Conservation (phyloP, 2,888 invertebrate genomes). For the Mythimna loreyi region DNA sequence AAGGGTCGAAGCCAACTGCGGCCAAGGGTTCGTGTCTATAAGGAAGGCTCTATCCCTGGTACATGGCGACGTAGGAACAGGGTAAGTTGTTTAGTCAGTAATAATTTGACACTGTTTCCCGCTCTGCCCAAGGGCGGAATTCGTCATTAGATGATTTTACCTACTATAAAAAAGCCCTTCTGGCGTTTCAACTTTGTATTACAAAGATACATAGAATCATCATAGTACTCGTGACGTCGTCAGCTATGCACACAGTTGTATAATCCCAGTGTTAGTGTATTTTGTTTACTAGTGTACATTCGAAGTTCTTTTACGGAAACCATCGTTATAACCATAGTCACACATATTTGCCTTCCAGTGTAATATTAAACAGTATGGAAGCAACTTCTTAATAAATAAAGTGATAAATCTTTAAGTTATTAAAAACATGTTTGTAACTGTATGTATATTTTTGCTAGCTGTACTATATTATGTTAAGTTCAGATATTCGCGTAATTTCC, state of each 20-base stretch:
- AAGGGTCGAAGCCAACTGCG: too few relatives aligned
- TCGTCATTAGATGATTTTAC: too few relatives aligned
- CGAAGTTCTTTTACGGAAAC: constrained; percentile 33
- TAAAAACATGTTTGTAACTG: constrained; percentile 73
- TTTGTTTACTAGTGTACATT: constrained; percentile 14
- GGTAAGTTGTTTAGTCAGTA: too few relatives aligned
- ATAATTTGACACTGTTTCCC: too few relatives aligned
- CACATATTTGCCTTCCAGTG: constrained; percentile 36
- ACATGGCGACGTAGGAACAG: too few relatives aligned
- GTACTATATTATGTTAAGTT: constrained; percentile 76
- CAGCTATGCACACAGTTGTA: constrained; percentile 11
- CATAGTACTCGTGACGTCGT: constrained; percentile 2
- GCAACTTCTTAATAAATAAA: constrained; percentile 20
- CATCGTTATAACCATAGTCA: constrained; percentile 20
- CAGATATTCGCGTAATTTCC: constrained; percentile 71
- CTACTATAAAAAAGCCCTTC: too few relatives aligned
- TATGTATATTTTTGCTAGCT: constrained; percentile 67
- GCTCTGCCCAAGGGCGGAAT: too few relatives aligned
- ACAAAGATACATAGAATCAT: not conserved
- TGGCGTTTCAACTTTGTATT: too few relatives aligned
- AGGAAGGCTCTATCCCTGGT: too few relatives aligned
- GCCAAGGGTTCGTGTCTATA: too few relatives aligned
- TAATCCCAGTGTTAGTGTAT: constrained; percentile 3
- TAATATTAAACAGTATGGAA: constrained; percentile 13
- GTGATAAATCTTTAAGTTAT: not conserved